These are phyloP conservation scores for Mythimna loreyi DNA, from an alignment of 2,888 invertebrate species.

Conservation along the genomic window DNA sequence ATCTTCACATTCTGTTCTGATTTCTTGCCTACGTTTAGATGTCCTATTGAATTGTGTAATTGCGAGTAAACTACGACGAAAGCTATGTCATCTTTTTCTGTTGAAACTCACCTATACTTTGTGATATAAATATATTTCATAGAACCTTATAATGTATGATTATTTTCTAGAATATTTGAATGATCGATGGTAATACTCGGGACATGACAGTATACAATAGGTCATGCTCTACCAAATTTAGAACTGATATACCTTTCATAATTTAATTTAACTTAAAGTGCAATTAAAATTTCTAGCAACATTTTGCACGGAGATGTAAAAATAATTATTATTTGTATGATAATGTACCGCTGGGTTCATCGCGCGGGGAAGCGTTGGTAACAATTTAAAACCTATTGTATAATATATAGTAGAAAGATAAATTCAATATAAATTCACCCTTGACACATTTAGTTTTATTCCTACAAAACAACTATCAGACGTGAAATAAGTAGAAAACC, in stretches of 20 bases:
- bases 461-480: conserved; percentile 29
- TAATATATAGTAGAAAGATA: conserved; percentile 88
- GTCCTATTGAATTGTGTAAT: conserved; percentile 54
- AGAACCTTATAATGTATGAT: conserved; percentile 56
- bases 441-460: conserved; percentile 75
- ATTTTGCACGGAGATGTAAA: conserved; percentile 75
- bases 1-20: conserved; percentile 38
- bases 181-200: conserved; percentile 53
- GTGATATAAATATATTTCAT: conserved; percentile 74
- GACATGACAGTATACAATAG: conserved; percentile 54
- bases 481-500: conserved; percentile 12
- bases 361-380: conserved; percentile 67
- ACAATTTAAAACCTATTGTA: conserved; percentile 85
- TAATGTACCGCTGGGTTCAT: conserved; percentile 63
- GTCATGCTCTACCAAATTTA: conserved; percentile 59
- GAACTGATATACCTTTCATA: conserved; percentile 61
- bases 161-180: conserved; percentile 57
- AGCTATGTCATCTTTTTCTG: conserved; percentile 62
- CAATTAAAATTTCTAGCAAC: conserved; percentile 76
- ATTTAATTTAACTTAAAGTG: conserved; percentile 74
- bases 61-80: conserved; percentile 44
- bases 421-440: conserved; percentile 90
- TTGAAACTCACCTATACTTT: conserved; percentile 77
- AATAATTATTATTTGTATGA: conserved; percentile 64
- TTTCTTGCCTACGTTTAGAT: conserved; percentile 52